Base-by-base conservation (phyloP, 1,140 invertebrate species). In the Pantala flavescens region DNA sequence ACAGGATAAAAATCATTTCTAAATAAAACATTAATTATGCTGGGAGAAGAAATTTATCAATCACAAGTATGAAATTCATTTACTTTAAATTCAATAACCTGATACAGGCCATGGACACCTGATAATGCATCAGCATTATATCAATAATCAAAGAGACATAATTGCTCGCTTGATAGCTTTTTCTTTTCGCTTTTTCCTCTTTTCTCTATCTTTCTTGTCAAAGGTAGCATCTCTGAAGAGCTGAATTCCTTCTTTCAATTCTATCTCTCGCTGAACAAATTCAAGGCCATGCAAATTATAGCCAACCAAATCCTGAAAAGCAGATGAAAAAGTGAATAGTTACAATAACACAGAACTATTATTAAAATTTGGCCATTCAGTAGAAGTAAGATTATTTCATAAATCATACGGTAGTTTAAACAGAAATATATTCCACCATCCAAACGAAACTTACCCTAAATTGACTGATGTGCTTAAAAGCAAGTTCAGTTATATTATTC, bases 251-350 rank as follows among this genome's bases (percentile, higher is more conserved):
- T 95, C 88, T n/a, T 86, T 84, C 76, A 90, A 88, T 82, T 97
- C 95, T n/a, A 93, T 84, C 75, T 90, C 85, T 71, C 89, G 84
- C 80, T 93, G 89, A 16, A 95, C 78, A 80, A 93, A 90, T 74
- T 89, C 85, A 77, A 98, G 84, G 0, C 90, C 94, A 81, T 94
- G 90, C 71, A 93, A 82, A 84, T 98, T 99, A 81, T 91, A 93
- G 5, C 95, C 96, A 74, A 96, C 84, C 72, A 88, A 87, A 83
- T 98, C 93, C 88, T 96, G 81, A 76, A 83, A 85, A 82, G 76
- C 77, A 76, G 28, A 36, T 36, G 28, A 9, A 36, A 2, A 36
- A 36, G 28, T 36, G 28, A 9, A 36, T 36, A 9, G 36, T 21
- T 36, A 16, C 14, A 14, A 24, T 42, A 77, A 71, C 9, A 74